Evolutionary conservation across 2,888 invertebrate species (phyloP), one percentile per base, ranked within the genome.

Genomic region (Schrankia costaestrigalis): DNA sequence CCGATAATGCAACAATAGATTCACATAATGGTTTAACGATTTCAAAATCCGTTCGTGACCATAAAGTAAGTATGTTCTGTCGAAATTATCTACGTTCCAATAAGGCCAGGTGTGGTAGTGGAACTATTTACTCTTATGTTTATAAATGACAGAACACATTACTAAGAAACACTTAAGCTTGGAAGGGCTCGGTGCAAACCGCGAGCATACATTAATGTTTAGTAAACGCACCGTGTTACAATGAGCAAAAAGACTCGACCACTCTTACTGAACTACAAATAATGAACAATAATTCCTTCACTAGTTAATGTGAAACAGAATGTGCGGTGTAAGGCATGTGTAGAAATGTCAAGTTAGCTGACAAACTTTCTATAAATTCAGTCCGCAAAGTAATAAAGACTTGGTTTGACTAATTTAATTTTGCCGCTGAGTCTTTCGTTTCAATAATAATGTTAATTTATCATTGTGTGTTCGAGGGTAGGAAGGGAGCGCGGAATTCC

Each of bases 391-490:
- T 33, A 43, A 38, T 62, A 64, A 56, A 50, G 57, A 46, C 45
- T 36, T 50, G 50, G 71, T 71, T 72, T 65, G 64, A 65, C 67
- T 74, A 74, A 79, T 78, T 77, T 70, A 67, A 81, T 76, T 76
- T 70, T 33, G 57, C 62, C 52, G 57, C 50, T 45, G 53, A 56
- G 54, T 61, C 49, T 51, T 47, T 51, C 50, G 37, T 58, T 62
- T 63, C 66, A 80, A 77, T 81, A 80, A 58, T 71, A 77, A 68
- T 67, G 78, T 75, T 78, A 80, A 82, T 82, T 81, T 77, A 81
- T 82, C 80, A 80, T 71, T 72, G 66, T n/a, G n/a, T 60, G 61
- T 10, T 13, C 41, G 52, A 49, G 57, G 62, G 71, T 60, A 27
- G 34, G 32, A 31, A 39, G 14, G 31, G 33, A 25, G 23, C n/a